Conservation (phyloP, 2,113 vertebrate genomes). For the Suricata suricatta region DNA sequence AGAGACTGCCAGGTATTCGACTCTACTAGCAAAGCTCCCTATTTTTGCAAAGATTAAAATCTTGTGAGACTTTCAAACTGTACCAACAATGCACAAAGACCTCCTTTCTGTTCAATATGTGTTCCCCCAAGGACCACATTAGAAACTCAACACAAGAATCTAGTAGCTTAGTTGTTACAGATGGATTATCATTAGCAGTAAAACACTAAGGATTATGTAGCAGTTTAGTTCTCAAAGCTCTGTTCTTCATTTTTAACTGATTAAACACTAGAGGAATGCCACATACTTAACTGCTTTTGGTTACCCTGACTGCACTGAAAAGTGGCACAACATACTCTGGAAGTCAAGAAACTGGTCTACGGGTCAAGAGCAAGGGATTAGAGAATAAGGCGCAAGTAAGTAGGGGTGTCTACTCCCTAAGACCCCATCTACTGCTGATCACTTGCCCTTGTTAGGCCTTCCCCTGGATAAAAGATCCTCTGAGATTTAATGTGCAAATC, state of each 20-base stretch:
- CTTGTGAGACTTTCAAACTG: neutral
- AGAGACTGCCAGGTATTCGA: neutral
- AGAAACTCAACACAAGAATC: conserved; percentile 24
- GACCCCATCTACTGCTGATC: neutral
- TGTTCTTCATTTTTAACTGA: conserved; percentile 24
- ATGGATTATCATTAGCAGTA: neutral
- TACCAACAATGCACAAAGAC: conserved; percentile 52
- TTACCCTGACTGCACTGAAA: neutral
- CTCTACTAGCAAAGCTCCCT: neutral
- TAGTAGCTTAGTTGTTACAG: conserved; percentile 11
- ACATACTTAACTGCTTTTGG: neutral
- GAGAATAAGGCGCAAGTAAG: neutral
- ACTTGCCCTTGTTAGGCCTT: neutral
- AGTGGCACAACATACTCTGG: neutral
- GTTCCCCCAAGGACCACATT: neutral
- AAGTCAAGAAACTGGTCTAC: neutral
- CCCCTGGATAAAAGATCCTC: neutral
- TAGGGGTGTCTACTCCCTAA: neutral
- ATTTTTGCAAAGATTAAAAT: conserved; percentile 48
- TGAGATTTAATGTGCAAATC: neutral
- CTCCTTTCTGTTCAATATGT: conserved; percentile 27
- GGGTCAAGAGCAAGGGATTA: neutral
- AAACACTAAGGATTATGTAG: conserved; percentile 22
- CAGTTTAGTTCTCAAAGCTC: conserved; percentile 23
- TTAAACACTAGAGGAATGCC: neutral